These are phyloP conservation scores for Eudemis profundana DNA, from an alignment of 2,888 invertebrate species.

Conservation along the genomic window DNA sequence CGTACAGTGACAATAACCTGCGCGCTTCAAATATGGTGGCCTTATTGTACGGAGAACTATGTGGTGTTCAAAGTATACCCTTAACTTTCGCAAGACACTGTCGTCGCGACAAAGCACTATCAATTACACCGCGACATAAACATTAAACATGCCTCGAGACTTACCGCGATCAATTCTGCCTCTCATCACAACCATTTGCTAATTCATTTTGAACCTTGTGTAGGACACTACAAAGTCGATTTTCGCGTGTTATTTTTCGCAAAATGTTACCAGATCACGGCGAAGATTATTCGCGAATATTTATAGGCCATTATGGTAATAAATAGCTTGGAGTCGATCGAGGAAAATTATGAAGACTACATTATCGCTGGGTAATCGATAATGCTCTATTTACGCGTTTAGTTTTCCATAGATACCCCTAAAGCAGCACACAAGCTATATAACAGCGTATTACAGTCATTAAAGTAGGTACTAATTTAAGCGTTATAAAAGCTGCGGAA, in stretches of 20 bases:
- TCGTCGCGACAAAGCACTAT: slow-evolving; percentile 2
- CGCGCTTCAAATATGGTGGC: no score
- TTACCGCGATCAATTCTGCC: background rate
- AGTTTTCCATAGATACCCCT: background rate
- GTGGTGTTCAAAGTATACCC: background rate
- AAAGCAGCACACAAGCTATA: no score
- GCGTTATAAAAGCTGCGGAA: no score
- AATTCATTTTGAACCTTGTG: background rate
- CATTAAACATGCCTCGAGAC: background rate
- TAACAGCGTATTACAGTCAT: no score
- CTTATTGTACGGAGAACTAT: no score
- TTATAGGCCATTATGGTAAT: slow-evolving; percentile 13
- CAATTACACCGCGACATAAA: slow-evolving; percentile 6
- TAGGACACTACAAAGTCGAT: background rate
- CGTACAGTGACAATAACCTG: no score
- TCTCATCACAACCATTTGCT: slow-evolving; percentile 2
- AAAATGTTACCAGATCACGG: background rate
- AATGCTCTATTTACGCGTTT: slow-evolving; percentile 1
- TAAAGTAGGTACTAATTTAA: no score
- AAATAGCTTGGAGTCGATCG: background rate
- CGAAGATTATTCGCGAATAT: slow-evolving; percentile 13
- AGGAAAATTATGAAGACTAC: slow-evolving; percentile 12
- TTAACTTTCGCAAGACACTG: background rate
- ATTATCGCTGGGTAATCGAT: slow-evolving; percentile 9
- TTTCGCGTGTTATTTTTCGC: background rate